Evolutionary conservation across 1,140 invertebrate species (phyloP).

Genomic region (Vanessa tameamea): DNA sequence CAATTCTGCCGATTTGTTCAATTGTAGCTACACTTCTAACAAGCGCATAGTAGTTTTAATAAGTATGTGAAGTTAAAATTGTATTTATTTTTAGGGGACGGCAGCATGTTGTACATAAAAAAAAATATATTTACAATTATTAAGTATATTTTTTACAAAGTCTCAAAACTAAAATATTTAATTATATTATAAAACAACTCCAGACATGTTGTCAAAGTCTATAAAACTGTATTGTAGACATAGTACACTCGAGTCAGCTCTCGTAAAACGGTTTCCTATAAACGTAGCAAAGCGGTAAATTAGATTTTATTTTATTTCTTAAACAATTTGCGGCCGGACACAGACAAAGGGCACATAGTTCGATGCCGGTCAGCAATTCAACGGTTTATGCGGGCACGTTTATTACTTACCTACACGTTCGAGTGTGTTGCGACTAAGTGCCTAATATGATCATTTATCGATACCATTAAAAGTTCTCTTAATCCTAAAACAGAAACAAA

Average conservation of each 20-base stretch:
- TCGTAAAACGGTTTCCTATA: constrained; percentile 59
- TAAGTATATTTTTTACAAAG: too few species aligned
- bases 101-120: too few species aligned
- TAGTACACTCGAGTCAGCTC: constrained; percentile 26
- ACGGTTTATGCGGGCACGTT: constrained; percentile 77
- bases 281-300: constrained; percentile 76
- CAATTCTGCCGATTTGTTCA: too few species aligned
- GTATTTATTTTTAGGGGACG: too few species aligned
- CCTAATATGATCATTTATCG: constrained; percentile 36
- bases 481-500: too few species aligned
- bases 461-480: constrained; percentile 6
- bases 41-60: too few species aligned
- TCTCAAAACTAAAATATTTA: neutral
- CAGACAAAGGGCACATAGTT: constrained; percentile 74
- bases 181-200: neutral
- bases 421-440: constrained; percentile 39
- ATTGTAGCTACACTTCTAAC: too few species aligned
- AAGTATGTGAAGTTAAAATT: too few species aligned
- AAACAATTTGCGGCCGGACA: constrained; percentile 73
- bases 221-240: constrained; percentile 27
- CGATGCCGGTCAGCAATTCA: constrained; percentile 76
- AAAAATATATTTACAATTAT: too few species aligned
- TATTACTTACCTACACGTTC: constrained; percentile 69
- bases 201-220: constrained; percentile 23
- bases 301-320: constrained; percentile 79